These are phyloP conservation scores for Trematomus bernacchii DNA, from an alignment of 2,797 vertebrate species.

Conservation along the genomic window DNA sequence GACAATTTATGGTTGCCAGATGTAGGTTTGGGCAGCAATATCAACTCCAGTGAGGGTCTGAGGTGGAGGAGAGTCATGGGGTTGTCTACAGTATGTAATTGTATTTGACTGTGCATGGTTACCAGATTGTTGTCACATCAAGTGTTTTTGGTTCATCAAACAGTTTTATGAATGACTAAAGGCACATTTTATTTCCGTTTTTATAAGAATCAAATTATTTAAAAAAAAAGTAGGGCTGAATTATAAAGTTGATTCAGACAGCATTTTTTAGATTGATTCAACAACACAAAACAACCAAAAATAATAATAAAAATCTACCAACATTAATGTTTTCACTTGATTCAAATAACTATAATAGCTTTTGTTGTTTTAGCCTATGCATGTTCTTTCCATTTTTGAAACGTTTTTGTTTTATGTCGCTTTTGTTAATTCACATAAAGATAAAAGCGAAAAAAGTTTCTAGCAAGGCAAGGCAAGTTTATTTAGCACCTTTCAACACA, in stretches of 20 bases:
- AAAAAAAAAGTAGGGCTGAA: too few relatives aligned
- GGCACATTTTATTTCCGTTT: too few relatives aligned
- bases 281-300: too few relatives aligned
- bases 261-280: too few relatives aligned
- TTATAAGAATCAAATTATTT: too few relatives aligned
- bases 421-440: background rate
- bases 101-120: background rate
- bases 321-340: background rate
- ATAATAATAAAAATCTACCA: background rate
- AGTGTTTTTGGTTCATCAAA: background rate
- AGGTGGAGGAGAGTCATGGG: too few relatives aligned
- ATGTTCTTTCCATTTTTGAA: background rate
- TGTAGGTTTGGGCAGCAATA: too few relatives aligned
- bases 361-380: background rate
- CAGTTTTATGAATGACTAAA: background rate
- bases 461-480: too few relatives aligned
- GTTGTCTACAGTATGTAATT: background rate
- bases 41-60: too few relatives aligned
- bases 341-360: background rate
- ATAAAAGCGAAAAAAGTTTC: background rate
- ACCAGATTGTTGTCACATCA: background rate
- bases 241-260: too few relatives aligned
- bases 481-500: too few relatives aligned
- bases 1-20: too few relatives aligned
- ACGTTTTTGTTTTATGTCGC: background rate